Conservation (phyloP, 2,797 vertebrate species). For the Gouania willdenowi region DNA sequence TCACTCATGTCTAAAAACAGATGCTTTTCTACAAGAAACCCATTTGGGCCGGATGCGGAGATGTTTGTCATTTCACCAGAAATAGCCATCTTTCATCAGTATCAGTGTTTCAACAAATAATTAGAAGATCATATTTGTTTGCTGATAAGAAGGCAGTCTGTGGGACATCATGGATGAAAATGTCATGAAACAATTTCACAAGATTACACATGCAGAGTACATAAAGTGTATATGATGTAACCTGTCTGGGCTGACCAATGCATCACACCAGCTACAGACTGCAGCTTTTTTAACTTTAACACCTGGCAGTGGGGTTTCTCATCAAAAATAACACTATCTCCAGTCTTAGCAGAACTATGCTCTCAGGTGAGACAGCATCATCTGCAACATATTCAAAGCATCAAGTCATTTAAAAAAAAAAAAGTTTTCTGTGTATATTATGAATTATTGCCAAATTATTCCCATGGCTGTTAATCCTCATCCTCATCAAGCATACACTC, state of each 20-base stretch:
- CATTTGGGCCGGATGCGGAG: neutral
- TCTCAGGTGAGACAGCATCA: too few species aligned
- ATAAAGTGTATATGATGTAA: constrained; percentile 37
- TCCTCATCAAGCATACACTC: constrained; percentile 25
- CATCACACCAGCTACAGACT: constrained; percentile 32
- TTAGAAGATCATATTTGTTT: constrained; percentile 6
- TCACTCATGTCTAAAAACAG: constrained; percentile 42
- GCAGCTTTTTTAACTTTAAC: too few species aligned
- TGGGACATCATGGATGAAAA: constrained; percentile 8
- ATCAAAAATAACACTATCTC: too few species aligned
- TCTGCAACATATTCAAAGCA: too few species aligned
- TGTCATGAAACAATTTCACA: constrained; percentile 20
- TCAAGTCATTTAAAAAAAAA: too few species aligned
- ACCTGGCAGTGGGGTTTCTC: constrained; percentile 2
- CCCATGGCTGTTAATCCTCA: constrained; percentile 5
- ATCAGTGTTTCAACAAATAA: constrained; percentile 30
- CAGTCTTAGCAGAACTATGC: too few species aligned
- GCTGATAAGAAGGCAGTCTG: constrained; percentile 23
- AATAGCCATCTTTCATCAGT: constrained; percentile 8
- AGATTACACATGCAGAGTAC: constrained; percentile 10
- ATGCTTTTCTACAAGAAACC: constrained; percentile 16
- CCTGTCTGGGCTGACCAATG: constrained; percentile 32
- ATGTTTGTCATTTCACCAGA: neutral
- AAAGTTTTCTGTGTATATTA: constrained; percentile 7
- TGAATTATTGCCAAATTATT: neutral